A percentile compares a stretch with the other conserved stretches of the same genome.
phyloP scores from a whole-genome alignment of 2,797 vertebrate genomes.

The Malacoraja senta region DNA sequence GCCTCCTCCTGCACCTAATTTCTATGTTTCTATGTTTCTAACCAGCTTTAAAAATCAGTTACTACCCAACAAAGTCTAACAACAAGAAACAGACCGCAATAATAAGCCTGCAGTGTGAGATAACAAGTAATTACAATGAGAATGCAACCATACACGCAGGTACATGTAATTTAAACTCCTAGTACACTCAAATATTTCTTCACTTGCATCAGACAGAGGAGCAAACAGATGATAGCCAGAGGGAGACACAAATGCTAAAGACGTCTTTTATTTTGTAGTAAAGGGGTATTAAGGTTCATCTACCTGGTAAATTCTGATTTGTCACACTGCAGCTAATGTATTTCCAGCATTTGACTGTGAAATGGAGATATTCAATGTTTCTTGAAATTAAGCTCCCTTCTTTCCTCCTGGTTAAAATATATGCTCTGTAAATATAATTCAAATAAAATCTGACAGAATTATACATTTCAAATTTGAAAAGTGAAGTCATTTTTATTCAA shows the following conservation, averaged over 20 bases:
- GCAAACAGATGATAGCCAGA: not conserved
- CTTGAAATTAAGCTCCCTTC: not conserved
- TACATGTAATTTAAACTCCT: not conserved
- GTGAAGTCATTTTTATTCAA: not conserved
- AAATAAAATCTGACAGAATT: not conserved
- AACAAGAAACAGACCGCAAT: not conserved
- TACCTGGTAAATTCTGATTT: not conserved
- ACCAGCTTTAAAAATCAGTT: not conserved
- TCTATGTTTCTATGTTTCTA: no score
- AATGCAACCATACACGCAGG: not conserved
- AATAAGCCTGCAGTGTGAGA: not conserved
- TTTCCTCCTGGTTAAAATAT: not conserved
- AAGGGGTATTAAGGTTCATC: not conserved
- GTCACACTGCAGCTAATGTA: not conserved
- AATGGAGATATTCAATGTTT: not conserved
- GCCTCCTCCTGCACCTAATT: no score
- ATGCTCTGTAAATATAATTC: not conserved
- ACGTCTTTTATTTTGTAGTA: not conserved
- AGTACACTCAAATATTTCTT: not conserved
- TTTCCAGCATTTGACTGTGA: not conserved
- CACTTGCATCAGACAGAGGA: not conserved
- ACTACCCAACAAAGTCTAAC: not conserved
- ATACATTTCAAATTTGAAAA: not conserved
- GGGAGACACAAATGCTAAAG: not conserved
- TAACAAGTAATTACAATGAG: not conserved